These are phyloP conservation scores for Ptilodon capucinus DNA, from an alignment of 2,888 invertebrate species.

Conservation along the genomic window DNA sequence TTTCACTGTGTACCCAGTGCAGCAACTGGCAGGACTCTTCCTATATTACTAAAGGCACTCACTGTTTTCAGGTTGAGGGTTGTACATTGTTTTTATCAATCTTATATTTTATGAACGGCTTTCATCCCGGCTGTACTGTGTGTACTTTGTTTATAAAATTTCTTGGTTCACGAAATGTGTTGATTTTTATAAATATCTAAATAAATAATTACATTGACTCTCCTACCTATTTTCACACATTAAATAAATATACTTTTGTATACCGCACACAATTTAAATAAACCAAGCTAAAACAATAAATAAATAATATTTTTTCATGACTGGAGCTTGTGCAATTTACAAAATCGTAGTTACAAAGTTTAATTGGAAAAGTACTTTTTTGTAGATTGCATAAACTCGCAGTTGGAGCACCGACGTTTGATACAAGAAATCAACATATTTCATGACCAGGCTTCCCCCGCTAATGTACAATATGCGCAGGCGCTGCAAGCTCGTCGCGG, in stretches of 20 bases:
- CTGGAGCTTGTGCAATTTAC: neutral
- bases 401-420: neutral
- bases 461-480: slow-evolving; percentile 59
- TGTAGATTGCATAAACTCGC: neutral
- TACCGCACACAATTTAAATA: neutral
- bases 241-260: neutral
- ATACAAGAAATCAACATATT: slow-evolving; percentile 25
- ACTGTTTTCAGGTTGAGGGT: slow-evolving; percentile 17
- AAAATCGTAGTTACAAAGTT: no score
- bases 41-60: neutral
- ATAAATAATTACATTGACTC: neutral
- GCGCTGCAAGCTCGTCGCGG: slow-evolving; percentile 89
- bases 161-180: slow-evolving; percentile 29
- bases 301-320: neutral
- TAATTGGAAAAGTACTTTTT: no score
- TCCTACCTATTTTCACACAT: neutral
- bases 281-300: neutral
- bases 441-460: slow-evolving; percentile 3
- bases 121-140: slow-evolving; percentile 35
- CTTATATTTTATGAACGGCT: slow-evolving; percentile 33
- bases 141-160: slow-evolving; percentile 16
- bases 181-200: slow-evolving; percentile 32
- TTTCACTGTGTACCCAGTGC: slow-evolving; percentile 53
- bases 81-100: slow-evolving; percentile 20
- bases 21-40: slow-evolving; percentile 22